Evolutionary conservation across 2,888 invertebrate species (phyloP), one percentile per base, ranked within the genome.

Genomic region (Pyrrhia umbra): DNA sequence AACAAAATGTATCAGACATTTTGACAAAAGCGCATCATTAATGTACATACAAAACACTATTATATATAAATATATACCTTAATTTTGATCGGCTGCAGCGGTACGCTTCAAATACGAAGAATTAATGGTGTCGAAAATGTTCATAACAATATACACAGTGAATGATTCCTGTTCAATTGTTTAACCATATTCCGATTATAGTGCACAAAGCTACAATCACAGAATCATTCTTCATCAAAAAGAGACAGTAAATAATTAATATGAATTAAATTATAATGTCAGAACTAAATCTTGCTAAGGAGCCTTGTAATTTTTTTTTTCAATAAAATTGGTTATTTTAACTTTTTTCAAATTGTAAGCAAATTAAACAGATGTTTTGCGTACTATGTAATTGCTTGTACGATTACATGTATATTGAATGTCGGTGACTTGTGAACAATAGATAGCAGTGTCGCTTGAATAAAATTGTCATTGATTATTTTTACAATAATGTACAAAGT

Each of bases 1-100:
- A 90, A 91, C 83, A 85, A 83, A 85, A 84, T 70, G 79, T 81
- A 86, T 87, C 83, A 89, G 83, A 88, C 71, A 80, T 76, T 76
- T 78, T 74, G 71, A 55, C 58, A 61, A 61, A 72, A 74, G 59
- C 58, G 64, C 40, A 74, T 69, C 34, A 63, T 68, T 54, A 74
- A 55, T 57, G 54, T 63, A 72, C 43, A 64, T 55, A 55, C n/a
- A 71, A 65, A 34, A 58, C 39, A 60, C 42, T 62, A 37, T 49
- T 46, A 45, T 30, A 40, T 47, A 73, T 52, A 59, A 63, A 43
- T 43, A 66, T 66, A 66, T 62, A 62, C 80, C 80, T 78, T 71
- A 47, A 50, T 54, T 69, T 56, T 57, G 70, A 66, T 67, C 77
- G 52, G 62, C 65, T 72, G 62, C 63, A 62, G 68, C 54, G 43